phyloP scores from a whole-genome alignment of 2,113 vertebrate species.

The Hippocampus guttulatus region DNA sequence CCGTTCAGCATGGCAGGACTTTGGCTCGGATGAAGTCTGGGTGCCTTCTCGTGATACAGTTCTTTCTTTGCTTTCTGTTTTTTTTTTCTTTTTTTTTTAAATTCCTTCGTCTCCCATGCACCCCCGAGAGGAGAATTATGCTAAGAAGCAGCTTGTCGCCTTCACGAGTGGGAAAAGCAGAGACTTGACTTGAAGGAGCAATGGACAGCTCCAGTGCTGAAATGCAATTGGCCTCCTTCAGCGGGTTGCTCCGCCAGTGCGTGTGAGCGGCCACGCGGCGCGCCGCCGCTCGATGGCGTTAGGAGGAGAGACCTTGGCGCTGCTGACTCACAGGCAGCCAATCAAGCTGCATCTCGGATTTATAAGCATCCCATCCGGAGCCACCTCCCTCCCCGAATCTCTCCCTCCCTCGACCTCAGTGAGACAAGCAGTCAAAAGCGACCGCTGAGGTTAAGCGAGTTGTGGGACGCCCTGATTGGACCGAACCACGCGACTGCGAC shows the following conservation, averaged over 20 bases:
- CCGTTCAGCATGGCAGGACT: slow-evolving; percentile 69
- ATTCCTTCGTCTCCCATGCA: slow-evolving; percentile 12
- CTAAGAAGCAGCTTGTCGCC: slow-evolving; percentile 17
- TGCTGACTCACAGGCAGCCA: slow-evolving; percentile 27
- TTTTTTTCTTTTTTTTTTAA: slow-evolving; percentile 16
- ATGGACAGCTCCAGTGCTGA: slow-evolving; percentile 76
- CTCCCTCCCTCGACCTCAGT: background rate
- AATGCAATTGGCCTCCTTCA: slow-evolving; percentile 4
- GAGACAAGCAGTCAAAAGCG: background rate
- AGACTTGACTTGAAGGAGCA: slow-evolving; percentile 23
- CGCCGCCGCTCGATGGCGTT: slow-evolving; percentile 13
- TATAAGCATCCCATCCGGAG: slow-evolving; percentile 24
- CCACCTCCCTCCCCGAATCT: background rate
- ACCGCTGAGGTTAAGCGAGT: slow-evolving; percentile 41
- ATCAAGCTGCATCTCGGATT: slow-evolving; percentile 36
- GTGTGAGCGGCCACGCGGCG: slow-evolving; percentile 32
- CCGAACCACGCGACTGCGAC: slow-evolving; percentile 4
- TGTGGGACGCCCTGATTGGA: slow-evolving; percentile 48
- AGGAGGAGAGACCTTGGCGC: slow-evolving; percentile 18
- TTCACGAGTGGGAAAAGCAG: background rate
- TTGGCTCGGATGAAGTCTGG: slow-evolving; percentile 35
- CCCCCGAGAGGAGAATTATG: slow-evolving; percentile 26
- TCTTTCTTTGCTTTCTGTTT: background rate
- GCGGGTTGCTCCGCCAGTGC: slow-evolving; percentile 27
- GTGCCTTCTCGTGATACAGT: background rate